These are phyloP conservation scores for Microtus californicus DNA, from an alignment of 2,797 vertebrate genomes.

Conservation along the genomic window DNA sequence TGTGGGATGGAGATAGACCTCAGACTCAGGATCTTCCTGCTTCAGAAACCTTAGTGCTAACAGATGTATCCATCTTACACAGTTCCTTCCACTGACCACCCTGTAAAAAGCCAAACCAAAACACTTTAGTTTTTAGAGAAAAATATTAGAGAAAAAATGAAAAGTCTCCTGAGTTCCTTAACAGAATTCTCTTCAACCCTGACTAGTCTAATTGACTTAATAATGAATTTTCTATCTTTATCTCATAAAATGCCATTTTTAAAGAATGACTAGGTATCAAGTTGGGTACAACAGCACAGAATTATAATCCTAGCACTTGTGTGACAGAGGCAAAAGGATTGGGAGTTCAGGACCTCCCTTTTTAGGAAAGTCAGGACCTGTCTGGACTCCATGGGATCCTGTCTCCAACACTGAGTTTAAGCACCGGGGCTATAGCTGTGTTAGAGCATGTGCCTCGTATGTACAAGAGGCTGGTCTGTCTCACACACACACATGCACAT, in stretches of 20 bases:
- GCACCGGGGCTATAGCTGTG: neutral
- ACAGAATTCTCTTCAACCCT: constrained; percentile 87
- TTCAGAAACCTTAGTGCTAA: neutral
- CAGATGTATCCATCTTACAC: neutral
- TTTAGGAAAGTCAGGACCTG: neutral
- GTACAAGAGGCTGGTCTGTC: neutral
- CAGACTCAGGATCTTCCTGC: neutral
- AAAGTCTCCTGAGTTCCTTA: constrained; percentile 90
- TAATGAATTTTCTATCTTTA: constrained; percentile 87
- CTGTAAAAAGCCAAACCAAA: constrained; percentile 42
- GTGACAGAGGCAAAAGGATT: neutral
- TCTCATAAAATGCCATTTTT: neutral
- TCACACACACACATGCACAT: no score
- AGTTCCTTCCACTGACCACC: neutral
- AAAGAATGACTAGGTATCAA: neutral
- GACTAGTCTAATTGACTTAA: constrained; percentile 86
- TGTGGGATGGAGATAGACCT: neutral
- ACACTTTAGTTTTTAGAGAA: constrained; percentile 66
- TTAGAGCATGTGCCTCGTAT: neutral
- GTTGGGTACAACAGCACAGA: neutral
- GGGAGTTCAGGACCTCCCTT: neutral
- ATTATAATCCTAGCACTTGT: neutral
- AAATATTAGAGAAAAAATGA: constrained; percentile 29
- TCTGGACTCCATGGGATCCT: neutral
- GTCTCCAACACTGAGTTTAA: neutral